phyloP scores from a whole-genome alignment of 2,888 invertebrate genomes.

The Chrysolina americana region DNA sequence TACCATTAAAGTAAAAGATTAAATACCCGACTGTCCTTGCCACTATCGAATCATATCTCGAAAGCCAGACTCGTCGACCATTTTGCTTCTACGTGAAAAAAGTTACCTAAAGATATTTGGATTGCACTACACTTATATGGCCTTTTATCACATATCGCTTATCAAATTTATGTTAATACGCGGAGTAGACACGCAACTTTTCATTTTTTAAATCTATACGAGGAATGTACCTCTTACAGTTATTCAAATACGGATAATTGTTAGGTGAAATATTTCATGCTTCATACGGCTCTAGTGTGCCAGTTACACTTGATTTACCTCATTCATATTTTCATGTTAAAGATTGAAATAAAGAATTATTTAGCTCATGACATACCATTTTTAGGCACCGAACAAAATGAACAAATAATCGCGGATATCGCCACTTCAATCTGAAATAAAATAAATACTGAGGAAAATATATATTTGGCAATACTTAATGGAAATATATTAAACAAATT shows the following conservation, averaged over 20 bases:
- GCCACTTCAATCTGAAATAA: too few relatives aligned
- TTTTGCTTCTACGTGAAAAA: slow-evolving; percentile 58
- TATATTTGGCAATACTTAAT: too few relatives aligned
- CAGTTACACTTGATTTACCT: slow-evolving; percentile 16
- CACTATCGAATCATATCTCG: slow-evolving; percentile 67
- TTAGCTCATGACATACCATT: not conserved
- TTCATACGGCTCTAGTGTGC: slow-evolving; percentile 20
- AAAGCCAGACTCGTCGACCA: slow-evolving; percentile 61
- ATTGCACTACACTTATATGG: slow-evolving; percentile 63
- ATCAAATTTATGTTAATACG: slow-evolving; percentile 66
- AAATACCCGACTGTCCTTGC: slow-evolving; percentile 67
- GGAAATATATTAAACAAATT: too few relatives aligned
- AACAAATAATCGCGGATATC: not conserved
- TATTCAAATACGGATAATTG: slow-evolving; percentile 42
- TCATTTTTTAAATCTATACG: slow-evolving; percentile 56
- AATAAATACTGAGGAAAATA: too few relatives aligned
- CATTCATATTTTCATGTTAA: slow-evolving; percentile 3
- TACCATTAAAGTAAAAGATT: slow-evolving; percentile 68
- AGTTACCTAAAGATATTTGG: slow-evolving; percentile 62
- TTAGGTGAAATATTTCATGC: slow-evolving; percentile 26
- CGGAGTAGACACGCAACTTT: slow-evolving; percentile 62
- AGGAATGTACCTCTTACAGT: slow-evolving; percentile 52
- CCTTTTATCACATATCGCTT: slow-evolving; percentile 63
- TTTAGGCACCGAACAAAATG: not conserved
- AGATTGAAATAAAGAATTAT: not conserved